Conservation (phyloP, 2,888 invertebrate genomes). For the Pristionchus japonicus region DNA sequence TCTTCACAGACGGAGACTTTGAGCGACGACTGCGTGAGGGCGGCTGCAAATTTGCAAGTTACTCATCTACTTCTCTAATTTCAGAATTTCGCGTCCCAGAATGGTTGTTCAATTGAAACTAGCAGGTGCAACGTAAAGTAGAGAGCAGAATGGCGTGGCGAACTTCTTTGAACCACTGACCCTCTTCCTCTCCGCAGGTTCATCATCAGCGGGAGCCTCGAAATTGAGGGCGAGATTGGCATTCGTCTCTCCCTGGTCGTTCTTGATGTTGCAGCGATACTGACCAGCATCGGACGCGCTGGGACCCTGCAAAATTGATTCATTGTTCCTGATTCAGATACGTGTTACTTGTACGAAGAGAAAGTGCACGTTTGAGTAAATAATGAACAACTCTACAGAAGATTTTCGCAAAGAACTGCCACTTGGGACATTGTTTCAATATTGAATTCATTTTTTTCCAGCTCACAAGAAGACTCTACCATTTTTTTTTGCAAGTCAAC, state of each 20-base stretch:
- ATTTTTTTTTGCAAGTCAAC: too few species aligned
- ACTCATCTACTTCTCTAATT: background rate
- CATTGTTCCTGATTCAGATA: too few species aligned
- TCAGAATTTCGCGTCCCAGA: background rate
- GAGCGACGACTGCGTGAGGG: slow-evolving; percentile 42
- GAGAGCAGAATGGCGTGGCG: background rate
- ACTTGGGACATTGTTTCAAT: too few species aligned
- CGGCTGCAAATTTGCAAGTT: background rate
- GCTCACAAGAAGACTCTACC: too few species aligned
- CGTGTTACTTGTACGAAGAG: too few species aligned
- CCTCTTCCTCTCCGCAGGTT: slow-evolving; percentile 34
- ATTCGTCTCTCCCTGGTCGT: slow-evolving; percentile 94
- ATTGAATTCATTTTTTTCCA: too few species aligned
- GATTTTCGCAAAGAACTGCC: too few species aligned
- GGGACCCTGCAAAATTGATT: slow-evolving; percentile 87
- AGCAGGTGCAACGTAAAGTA: background rate
- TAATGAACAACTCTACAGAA: too few species aligned
- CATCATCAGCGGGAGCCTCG: slow-evolving; percentile 78
- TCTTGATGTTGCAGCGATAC: slow-evolving; percentile 97
- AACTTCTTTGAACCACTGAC: background rate
- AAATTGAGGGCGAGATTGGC: slow-evolving; percentile 97
- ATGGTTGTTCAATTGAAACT: too few species aligned
- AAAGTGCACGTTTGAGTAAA: too few species aligned
- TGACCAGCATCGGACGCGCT: slow-evolving; percentile 95
- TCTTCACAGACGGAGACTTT: slow-evolving; percentile 44